These are phyloP conservation scores for Arctia plantaginis DNA, from an alignment of 2,888 invertebrate genomes.

Conservation along the genomic window DNA sequence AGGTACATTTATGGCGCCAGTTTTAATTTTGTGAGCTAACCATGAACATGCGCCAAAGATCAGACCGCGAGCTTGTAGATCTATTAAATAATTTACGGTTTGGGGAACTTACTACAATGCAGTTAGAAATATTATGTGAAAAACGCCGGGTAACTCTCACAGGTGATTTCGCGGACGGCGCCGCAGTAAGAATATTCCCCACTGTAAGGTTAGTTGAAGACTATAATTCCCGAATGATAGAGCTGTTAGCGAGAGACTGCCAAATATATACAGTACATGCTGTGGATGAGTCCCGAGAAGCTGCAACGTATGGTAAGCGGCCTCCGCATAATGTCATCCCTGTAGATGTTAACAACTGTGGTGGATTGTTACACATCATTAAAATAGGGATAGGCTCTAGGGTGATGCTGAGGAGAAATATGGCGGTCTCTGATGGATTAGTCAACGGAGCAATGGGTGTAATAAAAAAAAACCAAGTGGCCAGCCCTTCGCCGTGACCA, in stretches of 20 bases:
- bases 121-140: slow-evolving; percentile 39
- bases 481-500: too few species aligned
- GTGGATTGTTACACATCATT: too few species aligned
- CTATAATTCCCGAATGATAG: not conserved
- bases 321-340: too few species aligned
- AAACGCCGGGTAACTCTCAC: slow-evolving; percentile 13
- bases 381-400: too few species aligned
- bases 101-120: slow-evolving; percentile 40
- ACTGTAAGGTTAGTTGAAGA: slow-evolving; percentile 13
- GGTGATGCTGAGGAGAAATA: too few species aligned
- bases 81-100: slow-evolving; percentile 16
- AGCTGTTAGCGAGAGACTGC: accelerated
- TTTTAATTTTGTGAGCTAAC: slow-evolving; percentile 50
- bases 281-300: not conserved
- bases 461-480: too few species aligned
- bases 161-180: not conserved
- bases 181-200: slow-evolving; percentile 9
- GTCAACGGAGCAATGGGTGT: too few species aligned
- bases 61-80: not conserved
- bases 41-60: not conserved
- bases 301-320: slow-evolving; percentile 7
- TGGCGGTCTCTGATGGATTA: too few species aligned
- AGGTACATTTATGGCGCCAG: slow-evolving; percentile 42
- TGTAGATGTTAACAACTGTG: too few species aligned
- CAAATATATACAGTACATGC: not conserved